Conservation (phyloP, 2,113 vertebrate genomes). For the Oreochromis aureus region DNA sequence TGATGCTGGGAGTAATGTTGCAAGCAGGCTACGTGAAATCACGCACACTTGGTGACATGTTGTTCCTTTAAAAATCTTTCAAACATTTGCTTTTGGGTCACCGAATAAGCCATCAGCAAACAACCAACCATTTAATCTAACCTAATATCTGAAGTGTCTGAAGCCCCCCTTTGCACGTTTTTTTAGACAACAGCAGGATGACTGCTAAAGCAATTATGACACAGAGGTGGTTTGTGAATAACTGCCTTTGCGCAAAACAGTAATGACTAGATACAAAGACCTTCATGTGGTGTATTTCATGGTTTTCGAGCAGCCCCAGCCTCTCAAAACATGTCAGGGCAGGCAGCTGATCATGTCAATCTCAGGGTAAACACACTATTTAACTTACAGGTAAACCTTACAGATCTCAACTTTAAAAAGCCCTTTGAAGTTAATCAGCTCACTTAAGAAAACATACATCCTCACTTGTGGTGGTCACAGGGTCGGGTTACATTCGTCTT, state of each 20-base stretch:
- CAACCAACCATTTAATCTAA: background rate
- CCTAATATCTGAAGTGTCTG: background rate
- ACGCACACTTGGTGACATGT: background rate
- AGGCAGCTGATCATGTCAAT: background rate
- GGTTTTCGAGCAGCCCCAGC: background rate
- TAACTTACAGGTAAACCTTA: background rate
- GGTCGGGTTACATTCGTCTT: background rate
- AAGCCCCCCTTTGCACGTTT: background rate
- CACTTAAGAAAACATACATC: slow-evolving; percentile 4
- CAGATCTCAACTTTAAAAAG: background rate
- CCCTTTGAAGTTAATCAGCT: slow-evolving; percentile 35
- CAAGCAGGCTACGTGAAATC: background rate
- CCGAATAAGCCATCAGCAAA: background rate
- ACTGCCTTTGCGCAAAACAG: background rate
- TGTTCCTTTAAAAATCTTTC: background rate
- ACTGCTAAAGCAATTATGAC: background rate
- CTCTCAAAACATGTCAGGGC: background rate
- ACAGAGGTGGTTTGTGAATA: background rate
- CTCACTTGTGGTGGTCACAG: background rate
- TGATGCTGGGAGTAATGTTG: background rate
- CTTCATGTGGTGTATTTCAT: background rate
- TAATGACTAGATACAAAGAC: background rate
- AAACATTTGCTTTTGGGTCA: background rate
- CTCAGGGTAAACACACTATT: slow-evolving; percentile 28
- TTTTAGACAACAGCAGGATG: background rate